Conservation (phyloP, 1,140 invertebrate species). For the Vanessa tameamea region DNA sequence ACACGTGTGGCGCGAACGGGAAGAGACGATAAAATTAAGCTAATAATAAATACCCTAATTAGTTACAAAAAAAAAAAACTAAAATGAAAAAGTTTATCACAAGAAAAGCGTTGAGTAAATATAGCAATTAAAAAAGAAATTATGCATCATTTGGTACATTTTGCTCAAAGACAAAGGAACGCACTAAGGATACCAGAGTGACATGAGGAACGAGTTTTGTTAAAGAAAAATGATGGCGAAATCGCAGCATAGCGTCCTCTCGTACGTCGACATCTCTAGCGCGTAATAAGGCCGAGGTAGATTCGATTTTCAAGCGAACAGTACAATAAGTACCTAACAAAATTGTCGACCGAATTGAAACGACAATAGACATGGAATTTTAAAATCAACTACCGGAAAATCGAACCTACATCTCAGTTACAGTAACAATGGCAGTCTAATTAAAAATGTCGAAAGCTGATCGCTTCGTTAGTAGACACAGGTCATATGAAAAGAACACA, state of each 20-base stretch:
- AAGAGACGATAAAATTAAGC: slow-evolving; percentile 41
- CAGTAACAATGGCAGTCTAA: not conserved
- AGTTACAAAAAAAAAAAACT: slow-evolving; percentile 40
- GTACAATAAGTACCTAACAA: no score
- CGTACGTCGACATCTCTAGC: no score
- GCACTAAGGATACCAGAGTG: not conserved
- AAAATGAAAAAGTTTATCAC: slow-evolving; percentile 49
- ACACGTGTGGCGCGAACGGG: slow-evolving; percentile 22
- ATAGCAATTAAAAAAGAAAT: slow-evolving; percentile 35
- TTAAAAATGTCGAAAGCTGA: no score
- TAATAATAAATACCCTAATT: slow-evolving; percentile 57
- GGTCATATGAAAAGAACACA: no score
- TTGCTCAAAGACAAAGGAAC: not conserved
- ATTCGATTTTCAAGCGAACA: not conserved
- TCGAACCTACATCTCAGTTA: not conserved
- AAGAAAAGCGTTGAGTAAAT: slow-evolving; percentile 45
- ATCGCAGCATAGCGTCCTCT: no score
- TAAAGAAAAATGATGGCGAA: not conserved
- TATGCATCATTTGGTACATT: slow-evolving; percentile 37
- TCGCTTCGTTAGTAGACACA: no score
- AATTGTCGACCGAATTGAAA: no score
- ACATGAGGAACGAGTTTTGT: not conserved
- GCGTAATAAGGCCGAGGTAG: not conserved
- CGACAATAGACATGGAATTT: no score
- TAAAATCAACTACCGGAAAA: not conserved